These are phyloP conservation scores for Amphipoea lucens DNA, from an alignment of 2,888 invertebrate genomes.

Conservation along the genomic window DNA sequence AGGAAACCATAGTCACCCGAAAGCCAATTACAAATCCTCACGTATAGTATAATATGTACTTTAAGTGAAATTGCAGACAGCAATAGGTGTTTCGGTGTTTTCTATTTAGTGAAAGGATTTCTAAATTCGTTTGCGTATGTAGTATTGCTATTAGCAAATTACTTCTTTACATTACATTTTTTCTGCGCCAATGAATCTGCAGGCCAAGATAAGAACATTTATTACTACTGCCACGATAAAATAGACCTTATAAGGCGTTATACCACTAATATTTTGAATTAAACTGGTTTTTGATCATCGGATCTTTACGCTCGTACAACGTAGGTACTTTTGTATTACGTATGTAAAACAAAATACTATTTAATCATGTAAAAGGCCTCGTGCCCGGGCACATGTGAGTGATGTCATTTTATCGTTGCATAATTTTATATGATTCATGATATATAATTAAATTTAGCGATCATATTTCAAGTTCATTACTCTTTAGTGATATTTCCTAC, in stretches of 20 bases:
- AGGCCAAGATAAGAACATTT: not conserved
- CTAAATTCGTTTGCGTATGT: conserved; percentile 5
- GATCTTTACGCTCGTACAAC: not conserved
- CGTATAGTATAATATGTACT: not conserved
- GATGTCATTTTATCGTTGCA: conserved; percentile 23
- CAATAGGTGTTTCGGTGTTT: not conserved
- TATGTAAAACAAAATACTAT: not conserved
- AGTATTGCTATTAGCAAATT: not conserved
- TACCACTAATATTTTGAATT: not conserved
- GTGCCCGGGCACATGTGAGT: not conserved
- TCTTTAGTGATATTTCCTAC: conserved; percentile 1
- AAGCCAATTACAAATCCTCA: too few relatives aligned
- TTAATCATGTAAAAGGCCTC: not conserved
- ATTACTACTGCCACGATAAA: not conserved
- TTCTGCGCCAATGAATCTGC: not conserved
- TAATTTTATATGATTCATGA: conserved; percentile 18
- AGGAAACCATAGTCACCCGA: too few relatives aligned
- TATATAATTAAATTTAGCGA: conserved; percentile 1
- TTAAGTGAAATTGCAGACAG: not conserved
- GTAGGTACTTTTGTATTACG: not conserved
- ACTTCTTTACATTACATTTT: not conserved
- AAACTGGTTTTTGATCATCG: not conserved
- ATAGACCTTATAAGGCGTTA: not conserved
- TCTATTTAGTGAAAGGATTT: conserved; percentile 19
- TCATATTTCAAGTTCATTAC: conserved; percentile 25